These are phyloP conservation scores for Rhorus exstirpatorius DNA, from an alignment of 2,888 invertebrate genomes.

Conservation along the genomic window DNA sequence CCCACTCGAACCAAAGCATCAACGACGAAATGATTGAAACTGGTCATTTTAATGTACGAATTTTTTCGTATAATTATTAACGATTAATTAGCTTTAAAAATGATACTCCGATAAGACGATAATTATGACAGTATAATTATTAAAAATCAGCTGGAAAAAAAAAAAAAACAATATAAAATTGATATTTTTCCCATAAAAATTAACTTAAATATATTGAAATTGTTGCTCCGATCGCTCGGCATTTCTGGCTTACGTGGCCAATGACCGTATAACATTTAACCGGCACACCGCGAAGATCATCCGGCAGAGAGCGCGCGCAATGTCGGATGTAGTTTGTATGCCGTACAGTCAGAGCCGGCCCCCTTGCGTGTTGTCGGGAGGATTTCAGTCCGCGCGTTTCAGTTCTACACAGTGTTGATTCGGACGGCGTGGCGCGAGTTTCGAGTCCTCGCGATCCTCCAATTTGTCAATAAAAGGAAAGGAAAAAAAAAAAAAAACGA, in stretches of 20 bases:
- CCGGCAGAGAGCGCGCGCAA: constrained; percentile 71
- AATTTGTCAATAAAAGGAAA: constrained; percentile 9
- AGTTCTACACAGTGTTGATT: constrained; percentile 76
- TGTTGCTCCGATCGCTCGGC: too few relatives aligned
- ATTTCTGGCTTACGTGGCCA: constrained; percentile 2
- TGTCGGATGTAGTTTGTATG: constrained; percentile 37
- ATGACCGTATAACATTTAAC: constrained; percentile 20
- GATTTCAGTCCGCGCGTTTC: constrained; percentile 65
- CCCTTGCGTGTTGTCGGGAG: constrained; percentile 56
- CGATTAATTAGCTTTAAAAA: too few relatives aligned
- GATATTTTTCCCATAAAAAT: too few relatives aligned
- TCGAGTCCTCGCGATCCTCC: constrained; percentile 62
- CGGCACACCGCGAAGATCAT: constrained; percentile 58
- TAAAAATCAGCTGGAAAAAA: too few relatives aligned
- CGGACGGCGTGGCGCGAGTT: constrained; percentile 76
- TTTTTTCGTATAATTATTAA: neutral
- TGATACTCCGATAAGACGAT: too few relatives aligned
- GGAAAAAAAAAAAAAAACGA: neutral
- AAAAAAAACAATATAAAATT: too few relatives aligned
- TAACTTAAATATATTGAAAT: too few relatives aligned
- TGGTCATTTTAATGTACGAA: too few relatives aligned
- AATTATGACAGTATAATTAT: too few relatives aligned
- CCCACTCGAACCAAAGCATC: too few relatives aligned
- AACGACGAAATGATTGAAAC: neutral
- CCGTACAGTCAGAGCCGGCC: constrained; percentile 33